Base-by-base conservation (phyloP, 2,888 invertebrate species). In the Pyralis farinalis region DNA sequence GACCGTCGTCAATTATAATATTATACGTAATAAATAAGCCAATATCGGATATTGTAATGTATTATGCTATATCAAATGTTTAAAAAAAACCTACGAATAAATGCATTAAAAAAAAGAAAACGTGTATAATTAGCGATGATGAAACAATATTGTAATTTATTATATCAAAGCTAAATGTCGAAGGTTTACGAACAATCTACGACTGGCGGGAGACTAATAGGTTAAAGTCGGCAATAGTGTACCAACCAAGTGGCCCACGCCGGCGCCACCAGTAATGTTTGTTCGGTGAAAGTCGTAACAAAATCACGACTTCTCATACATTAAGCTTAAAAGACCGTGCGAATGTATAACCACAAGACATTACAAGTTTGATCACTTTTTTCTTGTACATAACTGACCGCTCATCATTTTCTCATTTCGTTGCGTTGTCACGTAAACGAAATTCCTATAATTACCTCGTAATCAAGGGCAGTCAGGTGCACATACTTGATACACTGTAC, bases 281-380 rank as follows among this genome's bases (percentile, higher is more conserved):
- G 70, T 71, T 62, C 63, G 81, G 86, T 77, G 87, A 87, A 87
- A 87, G 87, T 85, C 54, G 58, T 57, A 68, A 59, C 63, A 67
- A 51, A 58, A 64, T 81, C 87, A 86, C 85, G 87, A 87, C 74
- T 81, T 78, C 81, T 60, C 79, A 82, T 84, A 84, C 77, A 86
- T 86, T 87, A 85, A 68, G 66, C 64, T 56, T 51, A 58, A 49
- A 54, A 44, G 63, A 75, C 80, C 86, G 85, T 85, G 86, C 82
- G 87, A 87, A 84, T 81, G 70, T 61, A 53, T 55, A 53, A 67
- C 70, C 64, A 43, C 55, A 50, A 60, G 65, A 65, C 65, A 66
- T 71, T 71, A 77, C 51, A 70, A 68, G 60, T 68, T 66, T 63
- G 63, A 67, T 52, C 57, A 55, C 7, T 16, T 58, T 59, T 59